Evolutionary conservation across 1,140 invertebrate genomes (phyloP), one percentile per base, ranked within the genome.

Genomic region (Chlorops oryzae): DNA sequence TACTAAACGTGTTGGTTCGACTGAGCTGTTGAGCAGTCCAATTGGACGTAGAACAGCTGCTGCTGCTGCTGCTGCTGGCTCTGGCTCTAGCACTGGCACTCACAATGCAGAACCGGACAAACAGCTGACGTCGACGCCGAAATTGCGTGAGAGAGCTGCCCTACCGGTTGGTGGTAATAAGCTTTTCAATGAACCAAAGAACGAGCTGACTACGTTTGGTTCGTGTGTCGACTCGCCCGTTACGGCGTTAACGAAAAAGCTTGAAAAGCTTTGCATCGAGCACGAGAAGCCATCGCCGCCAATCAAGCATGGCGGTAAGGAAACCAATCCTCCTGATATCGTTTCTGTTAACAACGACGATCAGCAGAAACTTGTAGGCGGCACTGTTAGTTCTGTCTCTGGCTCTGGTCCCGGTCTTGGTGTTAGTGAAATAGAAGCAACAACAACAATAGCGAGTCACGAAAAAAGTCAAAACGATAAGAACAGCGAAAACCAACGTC

Each of bases 161-260:
- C n/a, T 43, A 23, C 42, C 42, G 42, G 44, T 52, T 34, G 53
- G 47, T 54, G 47, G 55, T 32, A 49, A 48, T n/a, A n/a, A n/a
- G n/a, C n/a, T n/a, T n/a, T n/a, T 15, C 3, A 5, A 12, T n/a
- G n/a, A n/a, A n/a, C n/a, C n/a, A n/a, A n/a, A 18, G 35, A 38
- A 38, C 10, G 17, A 15, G 17, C 35, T 38, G n/a, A 38, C 21
- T 15, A 20, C 17, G 35, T 2, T 20, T 5, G 25, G 25, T 18
- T 20, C 9, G 22, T 22, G 37, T 17, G 47, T 42, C 27, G 53
- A 55, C 52, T 55, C 56, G 24, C 56, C 56, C 9, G 40, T 55
- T 23, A 53, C 53, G 15, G 35, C 46, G n/a, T 45, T 57, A 32
- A 50, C 46, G 1, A 63, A 59, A 49, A 53, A 57, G 40, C 27